Conservation (phyloP, 2,113 vertebrate species). For the Oncorhynchus tshawytscha region DNA sequence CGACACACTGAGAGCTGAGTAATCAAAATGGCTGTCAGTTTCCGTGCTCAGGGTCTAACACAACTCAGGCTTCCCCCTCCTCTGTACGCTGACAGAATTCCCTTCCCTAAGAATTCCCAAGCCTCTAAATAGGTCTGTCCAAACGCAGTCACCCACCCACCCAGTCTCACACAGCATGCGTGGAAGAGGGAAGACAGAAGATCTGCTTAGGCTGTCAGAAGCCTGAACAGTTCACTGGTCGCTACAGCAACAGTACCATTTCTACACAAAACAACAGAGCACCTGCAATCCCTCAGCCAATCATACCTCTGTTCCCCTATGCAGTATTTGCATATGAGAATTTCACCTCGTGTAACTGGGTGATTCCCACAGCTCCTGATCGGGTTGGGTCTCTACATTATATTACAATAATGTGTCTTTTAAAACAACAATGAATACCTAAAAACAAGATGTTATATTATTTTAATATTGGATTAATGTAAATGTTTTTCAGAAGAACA, state of each 20-base stretch:
- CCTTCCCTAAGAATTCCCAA: constrained; percentile 1
- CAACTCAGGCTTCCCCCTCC: neutral
- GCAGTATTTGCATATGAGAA: constrained; percentile 13
- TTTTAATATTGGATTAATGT: neutral
- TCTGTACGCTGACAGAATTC: neutral
- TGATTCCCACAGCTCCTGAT: neutral
- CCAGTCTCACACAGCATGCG: constrained; percentile 37
- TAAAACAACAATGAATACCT: constrained; percentile 19
- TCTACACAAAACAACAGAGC: neutral
- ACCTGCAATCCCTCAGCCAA: constrained; percentile 13
- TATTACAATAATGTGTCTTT: constrained; percentile 37
- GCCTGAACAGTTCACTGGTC: constrained; percentile 3
- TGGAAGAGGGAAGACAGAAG: constrained; percentile 35
- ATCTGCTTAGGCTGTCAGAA: constrained; percentile 35
- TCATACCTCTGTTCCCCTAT: constrained; percentile 10
- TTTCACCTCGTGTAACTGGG: constrained; percentile 11
- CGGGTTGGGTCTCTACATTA: constrained; percentile 16
- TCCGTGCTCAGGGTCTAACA: neutral
- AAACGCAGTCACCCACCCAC: constrained; percentile 20
- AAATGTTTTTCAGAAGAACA: neutral
- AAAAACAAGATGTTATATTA: neutral
- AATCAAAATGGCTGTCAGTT: neutral
- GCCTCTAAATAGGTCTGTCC: constrained; percentile 42
- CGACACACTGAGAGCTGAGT: too few relatives aligned
- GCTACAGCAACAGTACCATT: neutral